These are phyloP conservation scores for Netelia melanura DNA, from an alignment of 2,888 invertebrate genomes.

Conservation along the genomic window DNA sequence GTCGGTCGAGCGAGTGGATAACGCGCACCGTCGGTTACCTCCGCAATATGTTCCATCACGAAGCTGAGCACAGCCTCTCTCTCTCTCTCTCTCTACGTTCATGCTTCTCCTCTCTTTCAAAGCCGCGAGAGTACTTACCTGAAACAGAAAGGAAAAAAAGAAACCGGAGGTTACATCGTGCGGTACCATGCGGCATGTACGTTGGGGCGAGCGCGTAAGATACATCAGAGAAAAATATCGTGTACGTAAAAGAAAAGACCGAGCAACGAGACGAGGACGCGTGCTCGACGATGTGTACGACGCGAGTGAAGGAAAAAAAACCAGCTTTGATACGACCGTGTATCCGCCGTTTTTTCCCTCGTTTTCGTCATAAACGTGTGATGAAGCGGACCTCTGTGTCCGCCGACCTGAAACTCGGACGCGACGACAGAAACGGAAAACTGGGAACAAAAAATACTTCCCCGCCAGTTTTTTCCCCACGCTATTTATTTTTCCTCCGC, in stretches of 20 bases:
- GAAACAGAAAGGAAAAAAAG: conserved; percentile 68
- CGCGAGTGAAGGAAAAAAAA: conserved; percentile 30
- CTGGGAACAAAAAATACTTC: conserved; percentile 24
- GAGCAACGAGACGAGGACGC: conserved; percentile 36
- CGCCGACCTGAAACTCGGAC: conserved; percentile 58
- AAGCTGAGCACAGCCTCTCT: conserved; percentile 16
- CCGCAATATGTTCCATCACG: neutral
- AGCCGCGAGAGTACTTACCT: conserved; percentile 73
- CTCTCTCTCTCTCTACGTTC: conserved; percentile 12
- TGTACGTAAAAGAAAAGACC: conserved; percentile 41
- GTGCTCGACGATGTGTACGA: conserved; percentile 42
- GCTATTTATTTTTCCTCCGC: conserved; percentile 3
- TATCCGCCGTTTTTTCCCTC: conserved; percentile 36
- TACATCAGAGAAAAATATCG: conserved; percentile 62
- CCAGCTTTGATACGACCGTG: conserved; percentile 33
- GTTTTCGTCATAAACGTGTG: conserved; percentile 18
- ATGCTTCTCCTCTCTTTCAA: conserved; percentile 18
- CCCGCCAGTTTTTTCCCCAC: conserved; percentile 19
- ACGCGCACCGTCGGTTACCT: conserved; percentile 34
- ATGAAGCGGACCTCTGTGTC: conserved; percentile 42
- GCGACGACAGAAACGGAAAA: conserved; percentile 28
- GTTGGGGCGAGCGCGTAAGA: conserved; percentile 55
- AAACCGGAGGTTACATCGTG: conserved; percentile 32
- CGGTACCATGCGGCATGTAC: conserved; percentile 32
- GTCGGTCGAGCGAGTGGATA: conserved; percentile 36